Conservation (phyloP, 2,888 invertebrate species). For the Leptinotarsa tumamoca region DNA sequence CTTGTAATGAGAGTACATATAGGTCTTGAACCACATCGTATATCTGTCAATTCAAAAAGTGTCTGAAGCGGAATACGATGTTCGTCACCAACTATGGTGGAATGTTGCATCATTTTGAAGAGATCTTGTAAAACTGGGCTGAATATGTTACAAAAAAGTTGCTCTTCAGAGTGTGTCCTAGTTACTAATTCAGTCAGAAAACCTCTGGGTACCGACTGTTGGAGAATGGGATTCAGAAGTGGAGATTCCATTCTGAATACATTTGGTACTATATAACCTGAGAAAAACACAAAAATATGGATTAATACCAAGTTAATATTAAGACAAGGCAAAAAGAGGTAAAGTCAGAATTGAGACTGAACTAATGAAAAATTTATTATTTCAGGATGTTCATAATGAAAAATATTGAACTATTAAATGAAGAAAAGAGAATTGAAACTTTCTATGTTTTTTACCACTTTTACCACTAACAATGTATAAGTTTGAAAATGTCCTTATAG, state of each 20-base stretch:
- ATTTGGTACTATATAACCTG: constrained; percentile 59
- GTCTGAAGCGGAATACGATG: constrained; percentile 71
- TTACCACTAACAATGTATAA: too few relatives aligned
- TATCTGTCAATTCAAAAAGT: constrained; percentile 83
- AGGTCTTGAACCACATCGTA: constrained; percentile 82
- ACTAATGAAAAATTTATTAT: too few relatives aligned
- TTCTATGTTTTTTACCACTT: too few relatives aligned
- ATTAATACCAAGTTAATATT: background rate
- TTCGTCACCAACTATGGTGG: constrained; percentile 77
- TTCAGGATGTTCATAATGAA: too few relatives aligned
- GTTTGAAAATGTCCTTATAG: too few relatives aligned
- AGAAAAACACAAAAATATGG: constrained; percentile 13
- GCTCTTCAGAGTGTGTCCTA: constrained; percentile 70
- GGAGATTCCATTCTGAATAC: constrained; percentile 71
- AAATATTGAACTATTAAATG: too few relatives aligned
- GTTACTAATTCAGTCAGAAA: constrained; percentile 74
- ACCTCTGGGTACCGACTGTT: constrained; percentile 79
- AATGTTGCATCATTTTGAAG: constrained; percentile 75
- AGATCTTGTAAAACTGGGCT: constrained; percentile 79
- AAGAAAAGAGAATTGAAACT: too few relatives aligned
- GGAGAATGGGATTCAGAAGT: constrained; percentile 76
- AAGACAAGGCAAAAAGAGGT: constrained; percentile 4
- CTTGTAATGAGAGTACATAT: constrained; percentile 72
- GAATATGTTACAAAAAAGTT: constrained; percentile 73
- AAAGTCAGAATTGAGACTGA: background rate